These are phyloP conservation scores for Sphaeramia orbicularis DNA, from an alignment of 2,797 vertebrate genomes.

Conservation along the genomic window DNA sequence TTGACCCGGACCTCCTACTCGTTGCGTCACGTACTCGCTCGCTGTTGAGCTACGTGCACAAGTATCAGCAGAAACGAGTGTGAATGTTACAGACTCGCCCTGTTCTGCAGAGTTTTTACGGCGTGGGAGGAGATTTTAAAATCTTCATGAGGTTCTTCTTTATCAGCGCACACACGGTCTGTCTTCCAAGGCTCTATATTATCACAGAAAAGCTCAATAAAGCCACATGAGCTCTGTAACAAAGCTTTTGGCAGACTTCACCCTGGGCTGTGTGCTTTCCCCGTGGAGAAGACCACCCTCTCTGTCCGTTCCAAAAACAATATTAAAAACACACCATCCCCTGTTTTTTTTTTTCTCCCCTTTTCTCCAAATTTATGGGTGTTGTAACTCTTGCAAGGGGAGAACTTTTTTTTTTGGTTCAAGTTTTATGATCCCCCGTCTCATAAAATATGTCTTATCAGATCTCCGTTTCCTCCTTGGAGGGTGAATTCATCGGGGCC, in stretches of 20 bases:
- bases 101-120: conserved; percentile 26
- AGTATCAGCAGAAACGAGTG: conserved; percentile 26
- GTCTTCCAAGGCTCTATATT: conserved; percentile 53
- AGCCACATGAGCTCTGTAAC: conserved; percentile 68
- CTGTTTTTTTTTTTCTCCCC: conserved; percentile 7
- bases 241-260: conserved; percentile 71
- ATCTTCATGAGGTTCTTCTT: conserved; percentile 50
- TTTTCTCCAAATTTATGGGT: conserved; percentile 58
- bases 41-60: conserved; percentile 12
- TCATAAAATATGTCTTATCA: conserved; percentile 73
- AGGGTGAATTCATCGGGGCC: conserved; percentile 38
- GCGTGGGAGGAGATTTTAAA: conserved; percentile 51
- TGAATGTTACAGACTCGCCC: conserved; percentile 33
- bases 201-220: conserved; percentile 70
- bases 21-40: conserved; percentile 21
- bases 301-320: conserved; percentile 69
- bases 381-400: conserved; percentile 58
- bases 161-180: conserved; percentile 34
- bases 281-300: conserved; percentile 63
- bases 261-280: conserved; percentile 55
- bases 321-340: conserved; percentile 71
- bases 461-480: conserved; percentile 35
- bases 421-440: conserved; percentile 56
- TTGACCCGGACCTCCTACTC: conserved; percentile 31
- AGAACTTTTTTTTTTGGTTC: conserved; percentile 59